Evolutionary conservation across 2,113 vertebrate species (phyloP).

Genomic region (Menura novaehollandiae): DNA sequence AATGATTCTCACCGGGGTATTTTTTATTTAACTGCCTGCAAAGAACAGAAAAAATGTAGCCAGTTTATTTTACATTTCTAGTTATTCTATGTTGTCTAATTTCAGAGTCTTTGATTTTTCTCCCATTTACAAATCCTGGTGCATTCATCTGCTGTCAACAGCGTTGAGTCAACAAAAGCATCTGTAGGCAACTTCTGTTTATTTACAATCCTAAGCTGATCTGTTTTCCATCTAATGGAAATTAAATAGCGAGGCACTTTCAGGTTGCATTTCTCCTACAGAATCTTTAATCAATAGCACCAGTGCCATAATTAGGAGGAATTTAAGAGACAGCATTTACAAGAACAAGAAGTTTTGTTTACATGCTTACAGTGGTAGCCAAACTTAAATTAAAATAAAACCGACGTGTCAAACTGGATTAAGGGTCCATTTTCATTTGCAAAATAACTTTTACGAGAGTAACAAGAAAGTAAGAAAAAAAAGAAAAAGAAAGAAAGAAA

Average conservation of each 20-base stretch:
- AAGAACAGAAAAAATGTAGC: neutral
- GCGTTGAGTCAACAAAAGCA: slow-evolving; percentile 60
- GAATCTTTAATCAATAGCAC: slow-evolving; percentile 31
- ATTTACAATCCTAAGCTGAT: slow-evolving; percentile 54
- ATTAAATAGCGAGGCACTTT: slow-evolving; percentile 53
- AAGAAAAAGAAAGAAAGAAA: neutral
- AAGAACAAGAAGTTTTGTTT: slow-evolving; percentile 46
- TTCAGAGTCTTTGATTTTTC: slow-evolving; percentile 16
- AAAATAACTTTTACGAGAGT: neutral
- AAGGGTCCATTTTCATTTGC: neutral
- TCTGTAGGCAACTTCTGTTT: slow-evolving; percentile 52
- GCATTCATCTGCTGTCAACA: slow-evolving; percentile 59
- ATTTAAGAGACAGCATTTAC: slow-evolving; percentile 33
- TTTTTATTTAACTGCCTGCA: neutral
- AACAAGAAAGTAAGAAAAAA: neutral
- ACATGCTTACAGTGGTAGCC: neutral
- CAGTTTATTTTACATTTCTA: neutral
- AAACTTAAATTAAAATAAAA: slow-evolving; percentile 50
- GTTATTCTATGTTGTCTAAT: neutral
- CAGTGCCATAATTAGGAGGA: slow-evolving; percentile 42
- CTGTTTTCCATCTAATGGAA: slow-evolving; percentile 62
- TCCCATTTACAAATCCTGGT: slow-evolving; percentile 3
- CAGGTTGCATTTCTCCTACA: slow-evolving; percentile 39
- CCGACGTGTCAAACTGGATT: neutral
- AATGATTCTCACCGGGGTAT: neutral